Evolutionary conservation across 2,888 invertebrate species (phyloP).

Genomic region (Hyposoter dolosus): DNA sequence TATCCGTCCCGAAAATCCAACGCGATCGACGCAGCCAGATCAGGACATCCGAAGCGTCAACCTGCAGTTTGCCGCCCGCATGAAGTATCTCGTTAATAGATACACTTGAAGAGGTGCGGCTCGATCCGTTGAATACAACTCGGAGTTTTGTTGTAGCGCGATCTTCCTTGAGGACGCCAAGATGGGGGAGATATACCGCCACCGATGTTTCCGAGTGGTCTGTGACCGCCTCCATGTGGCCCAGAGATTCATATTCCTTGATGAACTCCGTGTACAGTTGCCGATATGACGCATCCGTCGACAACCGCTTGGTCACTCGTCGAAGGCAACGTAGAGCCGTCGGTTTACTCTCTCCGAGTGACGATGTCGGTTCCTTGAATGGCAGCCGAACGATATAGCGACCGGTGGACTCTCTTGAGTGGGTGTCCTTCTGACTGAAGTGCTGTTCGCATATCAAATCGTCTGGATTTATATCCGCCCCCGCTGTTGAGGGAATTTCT

Average conservation of each 20-base stretch:
- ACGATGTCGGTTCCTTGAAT: too few species aligned
- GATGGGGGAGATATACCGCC: background rate
- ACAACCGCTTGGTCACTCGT: too few species aligned
- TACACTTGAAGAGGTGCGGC: background rate
- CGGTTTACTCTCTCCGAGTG: too few species aligned
- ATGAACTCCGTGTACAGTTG: constrained; percentile 11
- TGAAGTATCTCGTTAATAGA: constrained; percentile 8
- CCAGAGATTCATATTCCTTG: constrained; percentile 11
- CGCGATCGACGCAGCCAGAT: background rate
- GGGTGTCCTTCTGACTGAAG: too few species aligned
- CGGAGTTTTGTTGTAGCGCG: background rate
- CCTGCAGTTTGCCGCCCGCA: constrained; percentile 5
- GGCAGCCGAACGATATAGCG: too few species aligned
- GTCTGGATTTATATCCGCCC: too few species aligned
- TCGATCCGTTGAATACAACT: constrained; percentile 33
- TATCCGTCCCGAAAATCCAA: background rate
- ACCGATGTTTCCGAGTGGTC: too few species aligned
- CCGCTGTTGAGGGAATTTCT: too few species aligned
- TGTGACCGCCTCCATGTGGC: background rate
- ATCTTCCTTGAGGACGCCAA: background rate
- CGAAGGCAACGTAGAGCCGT: too few species aligned
- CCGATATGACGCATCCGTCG: background rate
- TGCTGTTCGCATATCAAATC: too few species aligned
- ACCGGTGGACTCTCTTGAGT: too few species aligned
- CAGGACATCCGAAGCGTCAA: background rate